phyloP scores from a whole-genome alignment of 2,888 invertebrate genomes.

The Disparrhopalites patrizii region DNA sequence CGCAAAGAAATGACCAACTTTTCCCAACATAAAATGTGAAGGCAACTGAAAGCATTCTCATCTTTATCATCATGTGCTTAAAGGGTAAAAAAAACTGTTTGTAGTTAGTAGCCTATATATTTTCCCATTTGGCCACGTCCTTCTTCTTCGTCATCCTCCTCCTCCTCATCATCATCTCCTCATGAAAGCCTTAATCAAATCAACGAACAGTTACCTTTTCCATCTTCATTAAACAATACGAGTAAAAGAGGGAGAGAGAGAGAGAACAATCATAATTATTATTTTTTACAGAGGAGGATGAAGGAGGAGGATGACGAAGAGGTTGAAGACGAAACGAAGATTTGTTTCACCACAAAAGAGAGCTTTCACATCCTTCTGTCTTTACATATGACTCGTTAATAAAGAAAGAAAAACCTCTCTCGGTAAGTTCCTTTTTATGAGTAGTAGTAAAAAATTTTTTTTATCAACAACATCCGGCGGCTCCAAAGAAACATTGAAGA shows the following conservation, averaged over 20 bases:
- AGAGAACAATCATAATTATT: constrained; percentile 22
- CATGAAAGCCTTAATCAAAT: constrained; percentile 22
- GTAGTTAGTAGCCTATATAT: no score
- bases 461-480: background rate
- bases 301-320: background rate
- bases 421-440: no score
- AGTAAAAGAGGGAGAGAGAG: constrained; percentile 3
- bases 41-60: no score
- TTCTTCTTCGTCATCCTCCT: no score
- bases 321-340: background rate
- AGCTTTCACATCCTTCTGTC: background rate
- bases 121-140: constrained; percentile 8
- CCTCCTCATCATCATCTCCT: no score
- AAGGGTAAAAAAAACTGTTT: no score
- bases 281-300: background rate
- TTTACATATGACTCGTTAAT: background rate
- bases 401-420: no score
- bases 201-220: constrained; percentile 22
- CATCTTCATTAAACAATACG: constrained; percentile 22
- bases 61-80: no score
- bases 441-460: background rate
- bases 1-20: constrained; percentile 29
- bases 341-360: background rate
- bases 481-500: no score
- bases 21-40: background rate